phyloP scores from a whole-genome alignment of 2,797 vertebrate genomes.

The Hipposideros larvatus region DNA sequence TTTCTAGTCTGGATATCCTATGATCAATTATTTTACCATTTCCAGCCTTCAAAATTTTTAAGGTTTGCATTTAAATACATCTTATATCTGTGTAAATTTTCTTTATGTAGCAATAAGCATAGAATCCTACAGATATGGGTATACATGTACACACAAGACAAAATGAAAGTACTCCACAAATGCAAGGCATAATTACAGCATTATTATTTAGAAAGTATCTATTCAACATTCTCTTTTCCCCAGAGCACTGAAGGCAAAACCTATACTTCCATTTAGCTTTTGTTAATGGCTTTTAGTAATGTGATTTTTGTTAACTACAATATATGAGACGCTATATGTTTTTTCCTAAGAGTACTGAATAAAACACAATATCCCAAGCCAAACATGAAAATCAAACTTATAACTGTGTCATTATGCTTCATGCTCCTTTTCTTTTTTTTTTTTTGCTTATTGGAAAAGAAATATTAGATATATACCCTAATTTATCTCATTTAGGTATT shows the following conservation, averaged over 20 bases:
- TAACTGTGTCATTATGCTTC: neutral
- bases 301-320: neutral
- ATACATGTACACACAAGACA: neutral
- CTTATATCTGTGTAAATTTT: neutral
- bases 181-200: neutral
- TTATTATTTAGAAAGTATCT: neutral
- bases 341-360: conserved; percentile 31
- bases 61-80: neutral
- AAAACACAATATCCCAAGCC: neutral
- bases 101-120: neutral
- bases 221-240: neutral
- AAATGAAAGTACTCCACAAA: neutral
- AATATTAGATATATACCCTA: neutral
- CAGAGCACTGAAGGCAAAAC: neutral
- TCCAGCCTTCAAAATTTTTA: neutral
- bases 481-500: conserved; percentile 23
- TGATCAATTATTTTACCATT: neutral
- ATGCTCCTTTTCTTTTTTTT: neutral
- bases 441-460: neutral
- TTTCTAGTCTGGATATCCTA: neutral
- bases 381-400: neutral
- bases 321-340: neutral
- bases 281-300: conserved; percentile 24
- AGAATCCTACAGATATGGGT: neutral
- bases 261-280: neutral